A percentile compares a stretch with the other conserved stretches of the same genome.
Evolutionary conservation across 2,113 vertebrate genomes (phyloP).

Genomic region (Brachyistius frenatus): DNA sequence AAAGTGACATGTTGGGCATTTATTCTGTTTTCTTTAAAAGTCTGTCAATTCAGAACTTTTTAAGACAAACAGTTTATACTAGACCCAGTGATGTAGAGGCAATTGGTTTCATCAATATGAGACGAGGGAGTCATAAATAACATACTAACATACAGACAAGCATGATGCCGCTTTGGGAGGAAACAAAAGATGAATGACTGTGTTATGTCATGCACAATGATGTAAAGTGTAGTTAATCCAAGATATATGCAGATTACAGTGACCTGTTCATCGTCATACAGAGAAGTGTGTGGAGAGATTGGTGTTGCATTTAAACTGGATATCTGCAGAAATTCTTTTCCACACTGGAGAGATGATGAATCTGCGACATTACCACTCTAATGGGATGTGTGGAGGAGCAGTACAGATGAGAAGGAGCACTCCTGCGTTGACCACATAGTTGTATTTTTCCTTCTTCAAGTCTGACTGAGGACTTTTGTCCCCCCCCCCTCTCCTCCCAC

Average conservation of each 20-base stretch:
- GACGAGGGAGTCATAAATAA: not conserved
- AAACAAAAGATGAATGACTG: not conserved
- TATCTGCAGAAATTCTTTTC: not conserved
- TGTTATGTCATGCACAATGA: not conserved
- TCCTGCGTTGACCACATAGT: not conserved
- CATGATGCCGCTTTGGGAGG: not conserved
- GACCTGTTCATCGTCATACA: not conserved
- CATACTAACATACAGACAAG: not conserved
- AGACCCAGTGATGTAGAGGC: not conserved
- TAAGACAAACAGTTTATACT: not conserved
- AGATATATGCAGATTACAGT: not conserved
- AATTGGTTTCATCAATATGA: not conserved
- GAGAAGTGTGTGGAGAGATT: not conserved
- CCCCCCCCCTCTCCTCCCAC: too few relatives aligned
- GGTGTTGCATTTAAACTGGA: not conserved
- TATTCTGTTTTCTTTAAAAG: not conserved
- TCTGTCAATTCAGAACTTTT: not conserved
- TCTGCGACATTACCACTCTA: not conserved
- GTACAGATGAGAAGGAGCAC: not conserved
- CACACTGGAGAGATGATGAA: not conserved
- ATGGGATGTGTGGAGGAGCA: not conserved
- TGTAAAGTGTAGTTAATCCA: slow-evolving; percentile 18
- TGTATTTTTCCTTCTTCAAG: not conserved
- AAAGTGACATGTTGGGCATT: not conserved
- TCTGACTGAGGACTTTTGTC: not conserved